Evolutionary conservation across 1,140 invertebrate genomes (phyloP), one percentile per base, ranked within the genome.

Genomic region (Drosophila santomea): DNA sequence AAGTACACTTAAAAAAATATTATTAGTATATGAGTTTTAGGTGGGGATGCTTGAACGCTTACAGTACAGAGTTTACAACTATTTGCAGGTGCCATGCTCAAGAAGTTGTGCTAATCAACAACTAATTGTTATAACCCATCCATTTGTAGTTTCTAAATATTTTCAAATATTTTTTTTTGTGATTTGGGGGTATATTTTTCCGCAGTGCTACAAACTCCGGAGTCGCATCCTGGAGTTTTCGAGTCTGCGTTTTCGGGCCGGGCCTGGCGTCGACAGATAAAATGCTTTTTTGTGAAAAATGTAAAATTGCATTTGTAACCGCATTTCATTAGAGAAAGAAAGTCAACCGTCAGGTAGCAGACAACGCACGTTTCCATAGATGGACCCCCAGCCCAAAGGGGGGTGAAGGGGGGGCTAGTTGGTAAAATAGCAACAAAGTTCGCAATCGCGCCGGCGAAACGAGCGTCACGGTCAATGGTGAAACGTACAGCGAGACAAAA

Each of bases 291-390:
- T 72, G 64, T 88, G 75, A 79, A 83, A 86, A 86, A 86, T 86
- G 79, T 86, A 83, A 86, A 86, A 86, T 86, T 86, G 83, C 83
- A 88, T 86, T 86, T 88, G 83, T 83, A 83, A 83, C 83, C 83
- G 83, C 83, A 86, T 86, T 86, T 86, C 83, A 86, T 86, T 86
- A 86, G 83, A 88, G 83, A 69, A 86, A 86, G 83, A 86, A 86
- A 86, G 83, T 86, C 83, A 88, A 88, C 74, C 82, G 56, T 82
- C 83, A 85, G 82, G 82, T 88, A 78, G 74, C 52, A 78, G 59
- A 62, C 67, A 58, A 64, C 80, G 45, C 71, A 69, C 73, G 73
- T 75, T 66, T 39, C 48, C 56, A 44, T 47, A 43, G 64, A 12
- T n/a, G 51, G 25, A 57, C 23, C 8, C 2, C 17, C 25, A 7